Evolutionary conservation across 2,797 vertebrate genomes (phyloP).

Genomic region (Myotis daubentonii): DNA sequence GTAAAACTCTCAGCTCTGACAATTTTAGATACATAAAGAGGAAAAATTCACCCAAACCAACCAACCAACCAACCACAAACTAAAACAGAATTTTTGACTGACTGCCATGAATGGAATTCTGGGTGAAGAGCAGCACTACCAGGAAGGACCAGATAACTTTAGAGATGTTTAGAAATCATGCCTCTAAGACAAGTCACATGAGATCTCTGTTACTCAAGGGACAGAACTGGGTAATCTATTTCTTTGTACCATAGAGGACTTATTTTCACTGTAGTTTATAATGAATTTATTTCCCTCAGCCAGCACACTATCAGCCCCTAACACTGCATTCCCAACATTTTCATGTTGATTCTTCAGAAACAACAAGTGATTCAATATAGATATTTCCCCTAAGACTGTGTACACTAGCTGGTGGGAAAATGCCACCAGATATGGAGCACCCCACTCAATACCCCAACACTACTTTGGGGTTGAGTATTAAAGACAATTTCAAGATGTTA

Average conservation of each 20-base stretch:
- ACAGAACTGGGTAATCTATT: not conserved
- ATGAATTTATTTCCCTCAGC: not conserved
- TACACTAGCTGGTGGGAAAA: not conserved
- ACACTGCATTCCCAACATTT: not conserved
- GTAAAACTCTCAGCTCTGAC: not conserved
- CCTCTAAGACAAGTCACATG: not conserved
- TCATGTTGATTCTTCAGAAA: not conserved
- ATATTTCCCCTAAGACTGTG: not conserved
- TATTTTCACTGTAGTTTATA: not conserved
- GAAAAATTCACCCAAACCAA: not conserved
- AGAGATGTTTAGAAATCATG: not conserved
- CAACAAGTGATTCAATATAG: not conserved
- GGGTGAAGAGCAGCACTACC: not conserved
- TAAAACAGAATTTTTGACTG: not conserved
- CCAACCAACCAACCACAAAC: not conserved
- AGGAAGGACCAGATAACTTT: not conserved
- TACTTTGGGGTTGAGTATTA: not conserved
- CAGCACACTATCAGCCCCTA: not conserved
- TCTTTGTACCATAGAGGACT: not conserved
- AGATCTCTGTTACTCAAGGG: not conserved
- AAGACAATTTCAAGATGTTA: not conserved
- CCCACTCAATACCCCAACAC: not conserved
- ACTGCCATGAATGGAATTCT: not conserved
- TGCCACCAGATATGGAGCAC: not conserved
- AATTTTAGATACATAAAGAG: slow-evolving; percentile 29